These are phyloP conservation scores for Parotia lawesii DNA, from an alignment of 2,113 vertebrate genomes.

Conservation along the genomic window DNA sequence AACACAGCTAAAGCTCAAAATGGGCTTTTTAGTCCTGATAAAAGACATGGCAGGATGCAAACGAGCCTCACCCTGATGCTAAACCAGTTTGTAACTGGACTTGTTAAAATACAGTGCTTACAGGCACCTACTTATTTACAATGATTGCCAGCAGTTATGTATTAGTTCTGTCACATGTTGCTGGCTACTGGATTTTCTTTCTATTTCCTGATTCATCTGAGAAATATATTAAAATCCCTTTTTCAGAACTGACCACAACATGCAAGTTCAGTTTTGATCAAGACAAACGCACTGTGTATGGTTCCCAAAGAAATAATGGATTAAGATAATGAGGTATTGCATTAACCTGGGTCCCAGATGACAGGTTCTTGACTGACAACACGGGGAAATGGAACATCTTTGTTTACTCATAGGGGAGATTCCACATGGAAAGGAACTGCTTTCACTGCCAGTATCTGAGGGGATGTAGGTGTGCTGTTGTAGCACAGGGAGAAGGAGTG, in stretches of 20 bases:
- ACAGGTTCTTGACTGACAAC: background rate
- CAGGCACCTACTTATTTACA: background rate
- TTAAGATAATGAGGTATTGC: background rate
- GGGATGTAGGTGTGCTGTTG: conserved; percentile 2
- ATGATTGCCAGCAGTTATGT: accelerated
- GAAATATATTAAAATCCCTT: background rate
- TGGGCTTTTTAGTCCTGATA: background rate
- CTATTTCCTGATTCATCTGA: background rate
- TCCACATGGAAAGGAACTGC: background rate
- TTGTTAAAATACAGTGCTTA: background rate
- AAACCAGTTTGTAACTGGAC: background rate
- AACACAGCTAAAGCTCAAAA: background rate
- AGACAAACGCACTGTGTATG: background rate
- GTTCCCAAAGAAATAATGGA: background rate
- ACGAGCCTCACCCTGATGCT: background rate
- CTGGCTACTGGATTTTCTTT: background rate
- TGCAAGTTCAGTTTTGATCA: background rate
- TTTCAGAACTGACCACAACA: background rate
- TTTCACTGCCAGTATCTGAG: background rate
- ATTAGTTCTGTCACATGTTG: background rate
- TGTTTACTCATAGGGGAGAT: conserved; percentile 9
- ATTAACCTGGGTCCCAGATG: background rate
- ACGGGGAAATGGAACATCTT: background rate
- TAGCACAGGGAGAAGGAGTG: background rate
- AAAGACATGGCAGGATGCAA: background rate